These are phyloP conservation scores for Cyprinodon tularosa DNA, from an alignment of 2,113 vertebrate genomes.

Conservation along the genomic window DNA sequence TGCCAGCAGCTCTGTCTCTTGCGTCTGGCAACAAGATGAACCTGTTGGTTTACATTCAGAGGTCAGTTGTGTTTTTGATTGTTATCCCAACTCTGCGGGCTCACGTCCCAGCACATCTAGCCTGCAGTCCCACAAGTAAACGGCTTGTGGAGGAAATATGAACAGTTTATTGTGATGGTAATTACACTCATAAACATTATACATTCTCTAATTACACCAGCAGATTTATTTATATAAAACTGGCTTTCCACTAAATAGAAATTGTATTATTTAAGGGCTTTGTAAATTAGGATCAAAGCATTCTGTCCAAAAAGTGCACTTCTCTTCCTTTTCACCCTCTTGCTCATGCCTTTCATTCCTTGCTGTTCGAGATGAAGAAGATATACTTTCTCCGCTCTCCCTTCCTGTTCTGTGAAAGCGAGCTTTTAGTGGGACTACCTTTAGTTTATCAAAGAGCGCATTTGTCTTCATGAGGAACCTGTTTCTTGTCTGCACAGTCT, in stretches of 20 bases:
- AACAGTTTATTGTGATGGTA: slow-evolving; percentile 60
- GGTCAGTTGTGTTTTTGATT: slow-evolving; percentile 70
- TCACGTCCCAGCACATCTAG: slow-evolving; percentile 53
- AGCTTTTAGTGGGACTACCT: slow-evolving; percentile 9
- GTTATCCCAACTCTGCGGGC: slow-evolving; percentile 61
- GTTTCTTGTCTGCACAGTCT: slow-evolving; percentile 15
- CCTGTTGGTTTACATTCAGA: slow-evolving; percentile 55
- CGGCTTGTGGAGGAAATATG: slow-evolving; percentile 47
- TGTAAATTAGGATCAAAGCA: slow-evolving; percentile 19
- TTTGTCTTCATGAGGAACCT: slow-evolving; percentile 19
- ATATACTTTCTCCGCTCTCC: slow-evolving; percentile 42
- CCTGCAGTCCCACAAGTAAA: slow-evolving; percentile 43
- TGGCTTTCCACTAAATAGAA: slow-evolving; percentile 21
- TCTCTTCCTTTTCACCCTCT: slow-evolving; percentile 13
- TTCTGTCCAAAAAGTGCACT: slow-evolving; percentile 1
- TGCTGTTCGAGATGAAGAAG: slow-evolving; percentile 31
- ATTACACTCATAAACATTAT: slow-evolving; percentile 57
- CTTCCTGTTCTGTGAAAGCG: slow-evolving; percentile 12
- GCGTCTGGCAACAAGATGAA: slow-evolving; percentile 62
- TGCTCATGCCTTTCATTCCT: slow-evolving; percentile 49
- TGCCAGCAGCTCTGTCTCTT: slow-evolving; percentile 61
- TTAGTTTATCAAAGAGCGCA: slow-evolving; percentile 15
- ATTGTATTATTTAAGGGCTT: slow-evolving; percentile 15
- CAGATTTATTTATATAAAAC: slow-evolving; percentile 54
- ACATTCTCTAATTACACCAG: slow-evolving; percentile 54